Evolutionary conservation across 2,888 invertebrate species (phyloP), one percentile per base, ranked within the genome.

Genomic region (Barypeithes pellucidus): DNA sequence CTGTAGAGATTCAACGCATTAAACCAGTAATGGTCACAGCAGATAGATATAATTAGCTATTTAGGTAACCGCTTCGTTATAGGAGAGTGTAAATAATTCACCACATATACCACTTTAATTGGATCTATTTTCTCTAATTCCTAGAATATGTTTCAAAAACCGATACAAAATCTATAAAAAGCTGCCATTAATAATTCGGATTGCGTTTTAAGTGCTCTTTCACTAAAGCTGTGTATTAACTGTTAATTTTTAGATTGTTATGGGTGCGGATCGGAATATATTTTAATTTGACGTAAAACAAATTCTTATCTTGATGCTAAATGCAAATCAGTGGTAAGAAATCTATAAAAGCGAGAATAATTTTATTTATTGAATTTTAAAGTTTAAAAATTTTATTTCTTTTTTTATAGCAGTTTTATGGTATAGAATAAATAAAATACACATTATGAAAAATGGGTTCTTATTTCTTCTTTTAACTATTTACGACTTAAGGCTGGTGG

Each of bases 71-170:
- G 16, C 33, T 16, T 33, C 29, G 36, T 57, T 33, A 57, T 29
- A 57, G 16, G 16, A 33, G 54, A 33, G 33, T 16, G 50, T 65
- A 65, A 65, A 50, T 65, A 50, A 65, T 65, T 65, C 65, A 50
- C 9, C 18, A 47, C 33, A 52, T n/a, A 36, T 65, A 45, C 33
- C 65, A n/a, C 47, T 33, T 36, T 52, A 65, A 52, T 52, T 65
- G 22, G 65, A 36, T 24, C 65, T 50, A 33, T 65, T 65, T 65
- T 65, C 50, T 50, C 50, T 50, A 50, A 65, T 65, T 65, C 65
- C 18, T 11, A 65, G 65, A 65, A 50, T 65, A 57, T 11, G 33
- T 57, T 14, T 22, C n/a, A 29, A 57, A 33, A 57, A 57, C 12
- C 3, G 33, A 33, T 57, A 33, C 33, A 29, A 52, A 52, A 29